These are phyloP conservation scores for Empidonax traillii DNA, from an alignment of 2,113 vertebrate species.

Conservation along the genomic window DNA sequence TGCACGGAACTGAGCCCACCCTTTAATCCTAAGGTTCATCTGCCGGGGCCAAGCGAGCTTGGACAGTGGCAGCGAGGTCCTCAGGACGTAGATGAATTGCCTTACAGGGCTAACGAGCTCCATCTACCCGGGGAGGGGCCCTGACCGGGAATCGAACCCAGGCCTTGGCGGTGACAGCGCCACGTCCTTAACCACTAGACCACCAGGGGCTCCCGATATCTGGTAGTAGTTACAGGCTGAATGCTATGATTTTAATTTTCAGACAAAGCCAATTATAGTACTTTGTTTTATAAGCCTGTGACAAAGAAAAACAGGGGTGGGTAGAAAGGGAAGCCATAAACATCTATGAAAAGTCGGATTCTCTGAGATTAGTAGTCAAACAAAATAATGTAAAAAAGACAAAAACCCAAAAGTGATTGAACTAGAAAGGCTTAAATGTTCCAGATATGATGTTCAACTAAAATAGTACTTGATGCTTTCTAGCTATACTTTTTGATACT, in stretches of 20 bases:
- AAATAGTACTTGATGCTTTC: background rate
- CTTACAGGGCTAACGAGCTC: no score
- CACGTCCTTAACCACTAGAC: no score
- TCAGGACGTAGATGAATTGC: no score
- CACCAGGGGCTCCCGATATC: background rate
- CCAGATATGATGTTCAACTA: background rate
- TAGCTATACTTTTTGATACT: background rate
- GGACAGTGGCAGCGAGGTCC: no score
- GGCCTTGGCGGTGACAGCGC: no score
- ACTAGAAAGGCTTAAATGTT: background rate
- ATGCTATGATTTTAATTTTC: background rate
- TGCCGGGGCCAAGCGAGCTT: no score
- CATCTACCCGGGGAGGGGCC: no score
- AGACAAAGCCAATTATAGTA: background rate
- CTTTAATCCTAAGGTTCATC: no score
- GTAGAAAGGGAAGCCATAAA: background rate
- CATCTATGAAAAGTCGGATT: background rate
- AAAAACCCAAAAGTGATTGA: accelerated
- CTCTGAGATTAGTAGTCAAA: background rate
- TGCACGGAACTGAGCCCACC: no score
- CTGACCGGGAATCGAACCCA: no score
- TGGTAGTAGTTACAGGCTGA: background rate
- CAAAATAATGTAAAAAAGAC: background rate
- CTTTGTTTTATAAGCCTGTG: background rate
- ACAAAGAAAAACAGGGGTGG: background rate